Base-by-base conservation (phyloP, 2,888 invertebrate genomes). In the Eucriotettix oculatus region DNA sequence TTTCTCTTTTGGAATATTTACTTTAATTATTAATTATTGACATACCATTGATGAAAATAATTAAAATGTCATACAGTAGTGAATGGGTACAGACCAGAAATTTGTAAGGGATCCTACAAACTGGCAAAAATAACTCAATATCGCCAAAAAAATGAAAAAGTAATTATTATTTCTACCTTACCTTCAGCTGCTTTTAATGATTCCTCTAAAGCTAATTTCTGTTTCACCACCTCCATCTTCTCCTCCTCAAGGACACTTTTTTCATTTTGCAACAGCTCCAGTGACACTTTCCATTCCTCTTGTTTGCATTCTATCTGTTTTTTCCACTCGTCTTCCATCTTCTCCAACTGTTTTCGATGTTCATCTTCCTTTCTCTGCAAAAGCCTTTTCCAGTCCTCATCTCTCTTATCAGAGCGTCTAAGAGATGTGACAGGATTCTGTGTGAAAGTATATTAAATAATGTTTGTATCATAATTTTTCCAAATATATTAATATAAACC, bases 161-260 rank as follows among this genome's bases (percentile, higher is more conserved):
- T 42, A 42, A 41, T 29, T 5, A 41, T 54, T 7, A 29, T 29
- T 29, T 29, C 29, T 29, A 7, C 29, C 29, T 29, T 72, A 86
- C 86, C 85, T 83, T 90, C 87, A 3, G 85, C 83, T 61, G 83
- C 78, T 68, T 77, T 78, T n/a, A 85, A 71, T 0, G 81, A 77
- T 61, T 80, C 78, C 69, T 81, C 77, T 44, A 84, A 70, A 43
- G 76, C 73, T 60, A 73, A 72, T 66, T 80, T 80, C 11, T 79
- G 77, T 67, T 75, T 78, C 61, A 80, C 78, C 1, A 80, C 75
- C 53, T 78, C 78, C 55, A 73, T 71, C 67, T 79, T 80, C 61
- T 83, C 81, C 56, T 79, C 79, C 66, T 80, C 78, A 40, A 79
- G 68, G 62, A 72, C 74, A 40, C 69, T 70, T 66, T 78, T 74